A percentile compares a stretch with the other conserved stretches of the same genome.
phyloP scores from a whole-genome alignment of 2,113 vertebrate species.

The Corvus hawaiiensis region DNA sequence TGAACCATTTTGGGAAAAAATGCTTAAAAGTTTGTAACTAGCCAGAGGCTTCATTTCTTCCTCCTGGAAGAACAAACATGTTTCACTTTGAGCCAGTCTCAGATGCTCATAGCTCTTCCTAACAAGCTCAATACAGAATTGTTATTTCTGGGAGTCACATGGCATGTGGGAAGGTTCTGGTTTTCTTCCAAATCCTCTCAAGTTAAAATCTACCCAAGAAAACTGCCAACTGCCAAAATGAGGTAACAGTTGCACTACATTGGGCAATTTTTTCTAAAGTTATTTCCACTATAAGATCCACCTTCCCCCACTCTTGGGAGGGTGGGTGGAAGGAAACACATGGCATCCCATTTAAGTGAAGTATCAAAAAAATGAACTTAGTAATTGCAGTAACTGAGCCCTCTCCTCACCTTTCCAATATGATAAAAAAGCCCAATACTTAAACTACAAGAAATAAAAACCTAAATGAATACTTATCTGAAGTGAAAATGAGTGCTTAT shows the following conservation, averaged over 20 bases:
- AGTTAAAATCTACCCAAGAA: constrained; percentile 27
- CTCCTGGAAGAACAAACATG: not conserved
- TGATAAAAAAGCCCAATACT: not conserved
- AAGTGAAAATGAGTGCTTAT: not conserved
- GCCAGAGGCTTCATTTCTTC: not conserved
- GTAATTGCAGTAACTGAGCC: not conserved
- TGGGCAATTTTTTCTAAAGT: not conserved
- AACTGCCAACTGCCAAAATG: constrained; percentile 34
- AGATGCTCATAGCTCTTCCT: constrained; percentile 23
- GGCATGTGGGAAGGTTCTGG: constrained; percentile 41
- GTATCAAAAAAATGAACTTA: not conserved
- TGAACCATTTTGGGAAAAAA: not conserved
- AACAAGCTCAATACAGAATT: constrained; percentile 23
- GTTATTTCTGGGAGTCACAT: constrained; percentile 57
- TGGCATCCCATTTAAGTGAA: not conserved
- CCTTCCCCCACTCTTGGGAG: not conserved
- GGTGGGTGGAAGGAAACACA: not conserved
- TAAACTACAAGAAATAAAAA: not conserved
- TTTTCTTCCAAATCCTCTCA: constrained; percentile 46
- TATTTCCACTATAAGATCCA: constrained; percentile 10
- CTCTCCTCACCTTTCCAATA: not conserved
- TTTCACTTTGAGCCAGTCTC: not conserved
- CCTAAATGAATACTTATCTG: not conserved
- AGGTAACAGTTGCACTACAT: not conserved
- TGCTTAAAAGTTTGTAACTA: not conserved